A percentile compares a stretch with the other conserved stretches of the same genome.
Conservation (phyloP, 2,888 invertebrate species). For the Thumatha senex region DNA sequence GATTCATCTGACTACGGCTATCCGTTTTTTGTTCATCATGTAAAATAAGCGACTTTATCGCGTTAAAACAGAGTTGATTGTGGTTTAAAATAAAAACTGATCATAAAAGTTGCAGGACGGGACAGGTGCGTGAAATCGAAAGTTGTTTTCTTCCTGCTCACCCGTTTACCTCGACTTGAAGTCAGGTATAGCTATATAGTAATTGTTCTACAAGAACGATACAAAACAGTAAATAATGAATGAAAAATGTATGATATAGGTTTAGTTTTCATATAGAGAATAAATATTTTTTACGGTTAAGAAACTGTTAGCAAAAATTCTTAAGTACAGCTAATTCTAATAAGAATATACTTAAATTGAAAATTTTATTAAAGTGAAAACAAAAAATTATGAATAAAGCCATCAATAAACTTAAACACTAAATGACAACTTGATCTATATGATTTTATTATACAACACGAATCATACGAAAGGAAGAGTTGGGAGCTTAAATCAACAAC, state of each 20-base stretch:
- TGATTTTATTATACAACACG: constrained; percentile 41
- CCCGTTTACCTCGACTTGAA: constrained; percentile 67
- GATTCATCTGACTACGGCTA: constrained; percentile 12
- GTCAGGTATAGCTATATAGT: constrained; percentile 50
- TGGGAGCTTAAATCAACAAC: constrained; percentile 58
- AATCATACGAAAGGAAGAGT: constrained; percentile 71
- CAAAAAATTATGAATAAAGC: constrained; percentile 24
- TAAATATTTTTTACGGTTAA: background rate
- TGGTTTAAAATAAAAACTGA: constrained; percentile 40
- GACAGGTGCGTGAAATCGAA: constrained; percentile 82
- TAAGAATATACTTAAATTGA: background rate
- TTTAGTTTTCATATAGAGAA: constrained; percentile 4
- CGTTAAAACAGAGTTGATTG: constrained; percentile 38
- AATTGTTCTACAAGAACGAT: constrained; percentile 48
- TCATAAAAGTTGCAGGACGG: constrained; percentile 66
- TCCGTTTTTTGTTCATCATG: constrained; percentile 7
- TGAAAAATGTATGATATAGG: constrained; percentile 18
- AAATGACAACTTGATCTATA: constrained; percentile 38
- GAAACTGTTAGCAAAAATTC: background rate
- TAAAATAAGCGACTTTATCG: constrained; percentile 19
- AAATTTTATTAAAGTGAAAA: background rate
- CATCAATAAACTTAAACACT: constrained; percentile 15
- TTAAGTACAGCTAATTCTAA: background rate
- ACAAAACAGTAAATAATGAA: constrained; percentile 34
- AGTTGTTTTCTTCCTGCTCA: constrained; percentile 82